phyloP scores from a whole-genome alignment of 2,888 invertebrate genomes.

The Ecliptopera silaceata region DNA sequence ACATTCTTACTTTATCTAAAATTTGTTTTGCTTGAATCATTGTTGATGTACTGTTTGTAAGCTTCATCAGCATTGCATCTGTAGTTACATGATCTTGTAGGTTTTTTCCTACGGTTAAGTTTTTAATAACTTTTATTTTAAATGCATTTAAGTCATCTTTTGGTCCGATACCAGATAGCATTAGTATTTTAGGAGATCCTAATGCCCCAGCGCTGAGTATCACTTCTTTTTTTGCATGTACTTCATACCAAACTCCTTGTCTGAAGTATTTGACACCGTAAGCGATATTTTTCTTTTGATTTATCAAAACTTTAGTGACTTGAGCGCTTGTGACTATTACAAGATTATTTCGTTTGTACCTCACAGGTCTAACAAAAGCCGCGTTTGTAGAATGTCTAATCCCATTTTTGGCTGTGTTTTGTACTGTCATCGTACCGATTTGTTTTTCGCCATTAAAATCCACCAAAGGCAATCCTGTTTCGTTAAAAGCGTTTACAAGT shows the following conservation, averaged over 20 bases:
- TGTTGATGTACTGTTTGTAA: constrained; percentile 79
- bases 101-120: constrained; percentile 88
- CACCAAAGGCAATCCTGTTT: constrained; percentile 80
- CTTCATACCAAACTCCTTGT: constrained; percentile 46
- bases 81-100: constrained; percentile 88
- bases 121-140: constrained; percentile 79
- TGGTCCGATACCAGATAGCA: constrained; percentile 86
- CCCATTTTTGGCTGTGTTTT: constrained; percentile 83
- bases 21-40: constrained; percentile 56
- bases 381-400: constrained; percentile 83
- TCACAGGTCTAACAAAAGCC: constrained; percentile 85
- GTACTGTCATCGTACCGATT: constrained; percentile 84
- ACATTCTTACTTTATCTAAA: constrained; percentile 62
- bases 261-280: constrained; percentile 57
- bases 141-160: constrained; percentile 66
- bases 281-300: constrained; percentile 53
- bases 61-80: constrained; percentile 75
- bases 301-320: constrained; percentile 82
- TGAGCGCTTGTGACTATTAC: constrained; percentile 72
- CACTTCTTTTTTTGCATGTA: constrained; percentile 80
- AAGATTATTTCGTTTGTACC: constrained; percentile 76
- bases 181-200: constrained; percentile 84
- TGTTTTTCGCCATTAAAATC: constrained; percentile 83
- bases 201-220: constrained; percentile 83
- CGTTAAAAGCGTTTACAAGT: constrained; percentile 82